Conservation (phyloP, 2,797 vertebrate genomes). For the Mormyrus proboscirostris region DNA sequence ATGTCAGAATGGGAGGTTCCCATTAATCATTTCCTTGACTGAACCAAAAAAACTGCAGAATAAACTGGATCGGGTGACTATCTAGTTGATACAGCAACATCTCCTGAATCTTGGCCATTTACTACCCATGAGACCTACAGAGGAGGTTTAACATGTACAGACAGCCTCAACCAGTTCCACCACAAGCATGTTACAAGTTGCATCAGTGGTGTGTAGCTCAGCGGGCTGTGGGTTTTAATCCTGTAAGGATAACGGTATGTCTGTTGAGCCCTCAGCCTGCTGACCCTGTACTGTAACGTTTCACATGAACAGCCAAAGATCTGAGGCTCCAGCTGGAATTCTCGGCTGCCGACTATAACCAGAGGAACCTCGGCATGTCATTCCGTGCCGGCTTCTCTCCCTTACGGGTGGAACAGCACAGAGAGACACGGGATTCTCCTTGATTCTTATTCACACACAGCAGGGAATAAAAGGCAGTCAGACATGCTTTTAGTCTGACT, state of each 20-base stretch:
- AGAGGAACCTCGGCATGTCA: not conserved
- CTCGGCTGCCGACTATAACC: not conserved
- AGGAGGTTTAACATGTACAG: not conserved
- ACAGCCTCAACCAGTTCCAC: not conserved
- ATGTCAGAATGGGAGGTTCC: not conserved
- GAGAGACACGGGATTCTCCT: not conserved
- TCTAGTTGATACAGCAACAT: not conserved
- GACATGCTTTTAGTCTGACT: not conserved
- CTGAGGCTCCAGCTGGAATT: not conserved
- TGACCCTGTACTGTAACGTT: not conserved
- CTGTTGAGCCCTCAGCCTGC: not conserved
- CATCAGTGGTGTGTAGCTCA: not conserved
- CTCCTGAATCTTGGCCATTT: not conserved
- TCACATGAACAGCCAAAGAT: not conserved
- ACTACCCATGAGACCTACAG: not conserved
- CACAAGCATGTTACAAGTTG: not conserved
- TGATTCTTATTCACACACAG: not conserved
- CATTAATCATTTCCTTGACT: not conserved
- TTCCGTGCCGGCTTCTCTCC: not conserved
- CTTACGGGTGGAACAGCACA: not conserved
- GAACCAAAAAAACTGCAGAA: not conserved
- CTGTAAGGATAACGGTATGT: not conserved
- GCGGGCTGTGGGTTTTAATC: not conserved
- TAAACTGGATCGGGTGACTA: not conserved
- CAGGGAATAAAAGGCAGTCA: not conserved